Evolutionary conservation across 2,113 vertebrate genomes (phyloP).

Genomic region (Acrocephalus arundinaceus): DNA sequence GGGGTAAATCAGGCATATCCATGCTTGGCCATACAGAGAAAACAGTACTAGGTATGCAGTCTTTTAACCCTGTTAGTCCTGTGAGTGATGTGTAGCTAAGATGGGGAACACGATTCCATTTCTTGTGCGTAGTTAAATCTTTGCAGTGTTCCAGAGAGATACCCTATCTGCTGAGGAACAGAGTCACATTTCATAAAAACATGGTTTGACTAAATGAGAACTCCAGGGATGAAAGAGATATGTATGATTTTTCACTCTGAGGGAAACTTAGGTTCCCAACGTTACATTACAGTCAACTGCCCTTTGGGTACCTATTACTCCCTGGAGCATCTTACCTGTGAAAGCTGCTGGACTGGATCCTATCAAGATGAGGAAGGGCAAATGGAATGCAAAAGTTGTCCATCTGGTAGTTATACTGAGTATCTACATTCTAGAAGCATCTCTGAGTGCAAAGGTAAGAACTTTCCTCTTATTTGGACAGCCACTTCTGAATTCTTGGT

Average conservation of each 20-base stretch:
- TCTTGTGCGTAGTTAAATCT: background rate
- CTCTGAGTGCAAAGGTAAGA: conserved; percentile 90
- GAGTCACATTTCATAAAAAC: background rate
- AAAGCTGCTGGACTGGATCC: conserved; percentile 91
- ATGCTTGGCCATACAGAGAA: background rate
- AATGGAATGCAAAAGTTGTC: conserved; percentile 90
- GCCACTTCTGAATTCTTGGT: background rate
- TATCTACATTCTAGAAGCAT: conserved; percentile 91
- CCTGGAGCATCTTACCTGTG: conserved; percentile 85
- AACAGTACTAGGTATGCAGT: background rate
- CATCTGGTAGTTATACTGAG: conserved; percentile 85
- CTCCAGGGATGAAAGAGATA: background rate
- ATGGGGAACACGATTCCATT: background rate
- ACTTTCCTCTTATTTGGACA: background rate
- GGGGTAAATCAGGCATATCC: background rate
- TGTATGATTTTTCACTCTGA: background rate
- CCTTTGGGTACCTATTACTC: conserved; percentile 94
- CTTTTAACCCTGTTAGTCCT: background rate
- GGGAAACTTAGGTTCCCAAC: background rate
- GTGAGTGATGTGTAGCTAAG: background rate
- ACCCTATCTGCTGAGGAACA: background rate
- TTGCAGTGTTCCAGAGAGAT: background rate
- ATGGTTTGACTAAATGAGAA: background rate
- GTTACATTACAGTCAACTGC: conserved; percentile 85
- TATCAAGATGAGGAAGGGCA: conserved; percentile 95